These are phyloP conservation scores for Halcyon smyrnensis DNA, from an alignment of 2,797 vertebrate species.

Conservation along the genomic window DNA sequence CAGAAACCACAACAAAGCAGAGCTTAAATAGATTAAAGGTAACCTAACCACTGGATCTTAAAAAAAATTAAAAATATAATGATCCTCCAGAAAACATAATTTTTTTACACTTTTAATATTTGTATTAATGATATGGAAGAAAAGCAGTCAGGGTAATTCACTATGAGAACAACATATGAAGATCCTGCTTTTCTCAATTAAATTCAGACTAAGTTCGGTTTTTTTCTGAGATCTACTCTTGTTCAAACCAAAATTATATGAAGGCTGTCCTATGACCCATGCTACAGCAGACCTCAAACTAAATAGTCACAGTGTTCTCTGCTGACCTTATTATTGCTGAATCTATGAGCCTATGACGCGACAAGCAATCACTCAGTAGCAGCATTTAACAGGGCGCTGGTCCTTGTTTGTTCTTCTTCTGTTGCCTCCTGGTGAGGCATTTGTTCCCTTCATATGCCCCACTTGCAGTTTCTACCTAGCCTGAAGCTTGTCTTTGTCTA, in stretches of 20 bases:
- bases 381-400: background rate
- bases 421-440: background rate
- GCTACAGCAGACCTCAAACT: background rate
- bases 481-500: background rate
- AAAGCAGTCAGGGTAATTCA: background rate
- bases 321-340: background rate
- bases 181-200: background rate
- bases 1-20: conserved; percentile 2
- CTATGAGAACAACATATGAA: background rate
- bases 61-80: background rate
- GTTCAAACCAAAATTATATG: background rate
- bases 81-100: background rate
- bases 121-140: conserved; percentile 19
- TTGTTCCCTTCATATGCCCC: background rate
- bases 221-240: background rate
- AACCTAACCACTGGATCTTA: background rate
- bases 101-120: background rate
- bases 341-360: background rate
- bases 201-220: background rate
- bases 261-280: background rate
- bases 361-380: background rate
- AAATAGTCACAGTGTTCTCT: background rate
- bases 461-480: background rate
- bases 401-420: background rate
- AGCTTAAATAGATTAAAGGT: background rate